Base-by-base conservation (phyloP, 2,888 invertebrate genomes). In the Agrilus biguttatus region DNA sequence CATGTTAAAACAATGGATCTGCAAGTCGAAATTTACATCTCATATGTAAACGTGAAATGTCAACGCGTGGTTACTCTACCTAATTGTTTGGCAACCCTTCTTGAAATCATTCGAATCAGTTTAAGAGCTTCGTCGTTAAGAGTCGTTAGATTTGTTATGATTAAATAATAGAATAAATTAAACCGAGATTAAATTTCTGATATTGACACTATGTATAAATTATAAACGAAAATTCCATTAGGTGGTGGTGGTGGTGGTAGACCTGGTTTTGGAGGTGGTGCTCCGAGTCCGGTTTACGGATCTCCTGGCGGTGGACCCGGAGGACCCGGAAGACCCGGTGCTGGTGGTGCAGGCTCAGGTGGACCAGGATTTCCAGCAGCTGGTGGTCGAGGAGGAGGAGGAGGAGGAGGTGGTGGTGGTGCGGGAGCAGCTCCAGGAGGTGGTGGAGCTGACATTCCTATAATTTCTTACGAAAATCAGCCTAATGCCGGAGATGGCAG, bases 401-500 rank as follows among this genome's bases (percentile, higher is more conserved):
- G 57, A 14, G 59, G 62, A 23, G 51, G 47, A 6, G 50, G 53
- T 5, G 51, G 47, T 13, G 55, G 50, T 8, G 41, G 47, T 8
- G 33, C 38, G 4, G 35, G 36, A 14, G 45, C 49, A 17, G 51
- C 51, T 19, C 55, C 53, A 3, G 59, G 53, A 33, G 57, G 56
- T 36, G 51, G 49, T 21, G 61, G 59, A 19, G 61, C 68, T 34
- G 69, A 70, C 28, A 66, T 74, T 41, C 70, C 70, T 21, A 75
- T 75, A 23, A 51, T 75, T 8, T 72, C 72, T 1, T 73, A 68
- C 53, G 74, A 73, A 45, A 73, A 73, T 51, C 72, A 72, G 49
- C 72, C 70, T 43, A 74, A 74, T 52, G 71, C 73, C 46, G 73
- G 73, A 7, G 74, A 75, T 57, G 75, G 75, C 39, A 72, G 69